Base-by-base conservation (phyloP, 2,797 vertebrate species). In the Anolis apletophallus region DNA sequence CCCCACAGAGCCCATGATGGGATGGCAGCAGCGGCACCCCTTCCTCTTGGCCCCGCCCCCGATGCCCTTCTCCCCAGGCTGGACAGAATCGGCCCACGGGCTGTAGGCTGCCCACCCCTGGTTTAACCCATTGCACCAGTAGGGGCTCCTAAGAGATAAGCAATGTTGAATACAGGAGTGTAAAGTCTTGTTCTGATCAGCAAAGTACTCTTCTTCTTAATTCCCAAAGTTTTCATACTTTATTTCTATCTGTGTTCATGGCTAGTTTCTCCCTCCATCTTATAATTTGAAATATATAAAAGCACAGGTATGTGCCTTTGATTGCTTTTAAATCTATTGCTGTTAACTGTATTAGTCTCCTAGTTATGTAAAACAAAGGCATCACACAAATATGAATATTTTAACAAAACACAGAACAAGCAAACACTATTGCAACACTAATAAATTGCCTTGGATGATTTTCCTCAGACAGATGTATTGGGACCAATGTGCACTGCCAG, bases 381-480 rank as follows among this genome's bases (percentile, higher is more conserved):
- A 76, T 50, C 32, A 78, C 21, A 59, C 14, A 5, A 19, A 61
- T 40, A 64, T 26, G 23, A 40, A 79, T 40, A 40, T 59, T 16
- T 40, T 6, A 57, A 36, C 32, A 40, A 34, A 64, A 80, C 12
- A 29, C 12, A 91, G 85, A 90, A 92, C 55, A 57, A 91, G 90
- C 76, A 89, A 88, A 84, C 89, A 91, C n/a, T 85, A 69, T 79
- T 80, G 79, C 88, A 80, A 89, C 81, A 91, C 54, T 59, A 52
- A 72, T 86, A 64, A 87, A 68, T 54, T 46, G n/a, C 17, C 14
- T 34, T 34, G 68, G 34, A 40, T 40, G 36, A 2, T 17, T 3
- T 46, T 46, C 36, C 16, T 10, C 23, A 46, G 6, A 1, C 36
- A 46, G 36, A 23, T 23, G 29, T 26, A 46, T 73, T 12, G 46